These are phyloP conservation scores for Adelosebastes latens DNA, from an alignment of 2,797 vertebrate genomes.

Conservation along the genomic window DNA sequence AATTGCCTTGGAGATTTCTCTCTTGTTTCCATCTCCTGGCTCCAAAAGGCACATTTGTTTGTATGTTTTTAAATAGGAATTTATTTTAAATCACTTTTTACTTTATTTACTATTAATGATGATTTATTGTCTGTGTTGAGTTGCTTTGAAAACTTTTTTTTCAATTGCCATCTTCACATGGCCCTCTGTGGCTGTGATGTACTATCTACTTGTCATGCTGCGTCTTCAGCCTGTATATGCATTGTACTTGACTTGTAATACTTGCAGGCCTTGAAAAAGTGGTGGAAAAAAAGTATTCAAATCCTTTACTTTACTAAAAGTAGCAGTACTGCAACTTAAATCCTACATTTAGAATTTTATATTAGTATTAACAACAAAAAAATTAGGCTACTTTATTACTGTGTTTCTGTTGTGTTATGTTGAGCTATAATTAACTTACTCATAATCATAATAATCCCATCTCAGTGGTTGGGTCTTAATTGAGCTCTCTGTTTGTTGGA, in stretches of 20 bases:
- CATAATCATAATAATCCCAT: neutral
- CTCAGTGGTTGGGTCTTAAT: no score
- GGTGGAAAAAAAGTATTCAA: neutral
- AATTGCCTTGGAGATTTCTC: neutral
- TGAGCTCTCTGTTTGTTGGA: neutral
- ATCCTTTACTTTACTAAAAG: neutral
- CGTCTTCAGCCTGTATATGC: neutral
- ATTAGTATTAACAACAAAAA: neutral
- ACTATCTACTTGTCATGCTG: neutral
- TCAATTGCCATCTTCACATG: neutral
- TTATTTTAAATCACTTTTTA: neutral
- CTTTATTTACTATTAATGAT: neutral
- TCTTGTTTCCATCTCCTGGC: neutral
- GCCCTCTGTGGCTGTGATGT: neutral
- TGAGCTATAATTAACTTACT: neutral
- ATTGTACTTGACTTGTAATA: neutral
- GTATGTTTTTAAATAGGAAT: neutral
- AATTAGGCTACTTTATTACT: neutral
- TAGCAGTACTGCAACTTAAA: neutral
- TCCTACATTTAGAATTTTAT: neutral
- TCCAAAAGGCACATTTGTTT: neutral
- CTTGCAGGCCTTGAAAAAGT: neutral
- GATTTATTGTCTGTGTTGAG: neutral
- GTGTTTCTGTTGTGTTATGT: neutral
- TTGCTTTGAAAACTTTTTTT: neutral